phyloP scores from a whole-genome alignment of 2,888 invertebrate species.

The Xanthorhoe designata region DNA sequence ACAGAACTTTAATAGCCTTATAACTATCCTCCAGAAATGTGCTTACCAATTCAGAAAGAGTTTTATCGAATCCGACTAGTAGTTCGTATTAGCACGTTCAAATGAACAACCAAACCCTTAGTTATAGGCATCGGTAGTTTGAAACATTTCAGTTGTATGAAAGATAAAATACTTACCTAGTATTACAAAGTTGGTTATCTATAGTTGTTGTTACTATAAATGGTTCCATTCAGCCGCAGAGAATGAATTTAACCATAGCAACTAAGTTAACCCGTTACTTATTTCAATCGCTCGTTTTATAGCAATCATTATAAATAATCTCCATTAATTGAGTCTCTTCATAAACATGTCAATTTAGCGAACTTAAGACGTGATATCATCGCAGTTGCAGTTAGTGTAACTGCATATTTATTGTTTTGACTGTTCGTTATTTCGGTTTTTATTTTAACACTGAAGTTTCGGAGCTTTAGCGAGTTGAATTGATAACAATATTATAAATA shows the following conservation, averaged over 20 bases:
- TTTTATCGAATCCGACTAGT: too few relatives aligned
- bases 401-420: slow-evolving; percentile 26
- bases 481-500: too few relatives aligned
- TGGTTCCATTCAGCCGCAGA: background rate
- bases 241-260: slow-evolving; percentile 1
- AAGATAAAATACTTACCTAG: background rate
- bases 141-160: background rate
- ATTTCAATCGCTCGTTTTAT: slow-evolving; percentile 22
- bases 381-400: slow-evolving; percentile 26
- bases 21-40: too few relatives aligned
- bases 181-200: background rate
- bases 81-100: too few relatives aligned
- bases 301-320: slow-evolving; percentile 36
- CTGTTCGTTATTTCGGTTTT: background rate
- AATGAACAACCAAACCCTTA: too few relatives aligned
- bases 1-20: too few relatives aligned
- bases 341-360: slow-evolving; percentile 34
- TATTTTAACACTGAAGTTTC: too few relatives aligned
- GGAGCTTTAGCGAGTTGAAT: too few relatives aligned
- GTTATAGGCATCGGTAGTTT: too few relatives aligned
- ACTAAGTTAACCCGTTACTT: slow-evolving; percentile 30
- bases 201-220: background rate
- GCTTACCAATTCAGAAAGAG: too few relatives aligned
- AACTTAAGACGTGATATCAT: slow-evolving; percentile 30
- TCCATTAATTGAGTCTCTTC: slow-evolving; percentile 25